These are phyloP conservation scores for Cheilosia scutellata DNA, from an alignment of 2,888 invertebrate genomes.

Conservation along the genomic window DNA sequence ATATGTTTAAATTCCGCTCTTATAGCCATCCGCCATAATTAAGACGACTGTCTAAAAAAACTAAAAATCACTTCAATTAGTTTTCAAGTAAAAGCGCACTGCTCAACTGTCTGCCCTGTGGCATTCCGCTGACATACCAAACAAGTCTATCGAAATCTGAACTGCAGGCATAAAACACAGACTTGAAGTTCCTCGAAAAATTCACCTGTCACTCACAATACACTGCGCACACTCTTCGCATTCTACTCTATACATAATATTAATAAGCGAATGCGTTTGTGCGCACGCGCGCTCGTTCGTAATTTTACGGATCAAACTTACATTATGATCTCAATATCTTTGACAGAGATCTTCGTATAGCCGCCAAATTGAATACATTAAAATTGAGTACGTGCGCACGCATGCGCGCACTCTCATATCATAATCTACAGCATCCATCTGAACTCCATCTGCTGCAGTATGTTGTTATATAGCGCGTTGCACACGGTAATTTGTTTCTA, in stretches of 20 bases:
- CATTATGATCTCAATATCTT: constrained; percentile 62
- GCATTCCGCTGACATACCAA: constrained; percentile 27
- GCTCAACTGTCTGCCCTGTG: constrained; percentile 5
- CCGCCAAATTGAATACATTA: constrained; percentile 66
- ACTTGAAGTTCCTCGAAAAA: constrained; percentile 33
- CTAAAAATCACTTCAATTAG: constrained; percentile 39
- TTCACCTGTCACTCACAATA: constrained; percentile 55
- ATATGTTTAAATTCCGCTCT: background rate
- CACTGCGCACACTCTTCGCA: constrained; percentile 3
- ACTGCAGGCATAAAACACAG: constrained; percentile 15
- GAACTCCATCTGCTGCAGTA: constrained; percentile 5
- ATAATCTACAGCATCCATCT: constrained; percentile 54
- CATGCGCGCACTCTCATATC: constrained; percentile 45
- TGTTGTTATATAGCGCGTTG: constrained; percentile 10
- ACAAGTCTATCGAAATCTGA: constrained; percentile 6
- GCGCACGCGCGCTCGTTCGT: constrained; percentile 17
- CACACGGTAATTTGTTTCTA: constrained; percentile 55
- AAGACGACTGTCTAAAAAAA: constrained; percentile 23
- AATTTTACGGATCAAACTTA: constrained; percentile 57
- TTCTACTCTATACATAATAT: background rate
- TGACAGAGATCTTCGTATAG: constrained; percentile 63
- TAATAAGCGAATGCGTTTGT: constrained; percentile 6
- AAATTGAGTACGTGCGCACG: constrained; percentile 60
- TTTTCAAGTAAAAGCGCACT: constrained; percentile 37
- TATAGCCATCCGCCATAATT: constrained; percentile 12